Evolutionary conservation across 2,797 vertebrate genomes (phyloP).

Genomic region (Peromyscus nudipes): DNA sequence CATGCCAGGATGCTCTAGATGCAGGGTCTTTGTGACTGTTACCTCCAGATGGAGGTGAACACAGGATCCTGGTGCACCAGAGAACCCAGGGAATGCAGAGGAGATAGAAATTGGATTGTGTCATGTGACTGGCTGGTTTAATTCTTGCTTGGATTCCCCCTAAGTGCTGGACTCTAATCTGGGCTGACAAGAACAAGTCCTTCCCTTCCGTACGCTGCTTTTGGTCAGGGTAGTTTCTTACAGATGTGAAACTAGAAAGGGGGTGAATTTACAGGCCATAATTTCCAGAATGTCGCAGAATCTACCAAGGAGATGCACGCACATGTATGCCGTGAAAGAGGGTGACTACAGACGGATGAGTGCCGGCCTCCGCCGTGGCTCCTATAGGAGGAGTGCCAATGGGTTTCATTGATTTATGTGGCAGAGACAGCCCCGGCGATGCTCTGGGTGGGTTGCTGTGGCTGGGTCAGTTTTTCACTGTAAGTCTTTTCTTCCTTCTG

Average conservation of each 20-base stretch:
- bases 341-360: background rate
- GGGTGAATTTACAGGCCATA: accelerated
- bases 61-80: accelerated
- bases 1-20: accelerated
- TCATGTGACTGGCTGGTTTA: background rate
- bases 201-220: background rate
- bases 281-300: background rate
- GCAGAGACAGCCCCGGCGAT: background rate
- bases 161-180: background rate
- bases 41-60: background rate
- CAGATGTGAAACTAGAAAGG: background rate
- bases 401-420: background rate
- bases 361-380: background rate
- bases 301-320: background rate
- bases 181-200: background rate
- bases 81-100: background rate
- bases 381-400: accelerated
- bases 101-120: background rate
- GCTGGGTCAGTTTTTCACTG: accelerated
- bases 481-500: background rate
- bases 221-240: background rate
- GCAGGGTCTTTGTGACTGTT: background rate
- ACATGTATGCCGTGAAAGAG: background rate
- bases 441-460: background rate
- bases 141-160: background rate